These are phyloP conservation scores for Streptopelia turtur DNA, from an alignment of 2,797 vertebrate species.

Conservation along the genomic window DNA sequence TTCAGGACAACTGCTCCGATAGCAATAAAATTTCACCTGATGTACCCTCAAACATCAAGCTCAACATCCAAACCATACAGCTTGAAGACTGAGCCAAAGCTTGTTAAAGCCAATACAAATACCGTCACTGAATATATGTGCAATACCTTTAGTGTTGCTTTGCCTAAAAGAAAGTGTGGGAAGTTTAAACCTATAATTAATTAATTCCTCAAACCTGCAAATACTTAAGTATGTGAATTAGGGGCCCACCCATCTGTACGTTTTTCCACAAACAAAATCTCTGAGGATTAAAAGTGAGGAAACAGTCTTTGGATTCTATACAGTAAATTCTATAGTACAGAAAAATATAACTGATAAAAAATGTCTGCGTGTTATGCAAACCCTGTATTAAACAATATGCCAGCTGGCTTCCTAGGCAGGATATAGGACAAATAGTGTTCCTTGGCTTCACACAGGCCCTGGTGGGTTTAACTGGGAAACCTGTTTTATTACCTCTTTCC, in stretches of 20 bases:
- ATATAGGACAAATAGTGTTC: background rate
- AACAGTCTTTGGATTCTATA: background rate
- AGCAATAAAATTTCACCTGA: background rate
- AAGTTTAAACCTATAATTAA: background rate
- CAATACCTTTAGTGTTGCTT: background rate
- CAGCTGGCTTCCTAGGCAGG: background rate
- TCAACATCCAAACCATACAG: background rate
- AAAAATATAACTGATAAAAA: background rate
- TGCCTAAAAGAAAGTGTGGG: background rate
- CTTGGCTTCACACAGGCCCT: background rate
- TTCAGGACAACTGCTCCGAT: background rate
- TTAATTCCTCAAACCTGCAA: background rate
- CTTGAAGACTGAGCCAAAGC: background rate
- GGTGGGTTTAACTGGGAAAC: background rate
- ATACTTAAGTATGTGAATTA: background rate
- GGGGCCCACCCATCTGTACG: background rate
- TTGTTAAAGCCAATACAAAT: background rate
- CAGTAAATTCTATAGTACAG: background rate
- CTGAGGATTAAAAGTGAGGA: background rate
- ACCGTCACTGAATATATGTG: background rate
- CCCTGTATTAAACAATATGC: background rate
- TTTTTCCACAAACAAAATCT: background rate
- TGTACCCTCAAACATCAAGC: background rate
- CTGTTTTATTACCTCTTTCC: background rate
- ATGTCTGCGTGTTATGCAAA: background rate